A percentile compares a stretch with the other conserved stretches of the same genome.
These are phyloP conservation scores for Trissolcus japonicus DNA, from an alignment of 2,888 invertebrate species.

Conservation along the genomic window DNA sequence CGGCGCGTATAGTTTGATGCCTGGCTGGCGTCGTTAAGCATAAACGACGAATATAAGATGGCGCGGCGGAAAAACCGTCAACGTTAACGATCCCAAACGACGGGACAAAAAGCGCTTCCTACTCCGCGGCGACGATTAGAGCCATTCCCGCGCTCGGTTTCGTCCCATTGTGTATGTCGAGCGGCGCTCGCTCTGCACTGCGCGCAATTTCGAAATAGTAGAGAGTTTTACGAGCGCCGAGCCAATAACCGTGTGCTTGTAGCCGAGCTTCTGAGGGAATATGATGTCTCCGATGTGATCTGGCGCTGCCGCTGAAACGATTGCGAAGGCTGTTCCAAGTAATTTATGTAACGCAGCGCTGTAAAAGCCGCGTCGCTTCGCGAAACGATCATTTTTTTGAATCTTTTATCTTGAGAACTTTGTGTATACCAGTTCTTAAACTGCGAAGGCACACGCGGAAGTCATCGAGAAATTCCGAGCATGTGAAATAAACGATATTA, in stretches of 20 bases:
- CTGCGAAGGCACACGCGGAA: too few relatives aligned
- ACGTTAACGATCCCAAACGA: slow-evolving; percentile 51
- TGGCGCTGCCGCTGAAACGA: slow-evolving; percentile 32
- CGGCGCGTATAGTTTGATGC: background rate
- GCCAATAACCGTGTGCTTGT: slow-evolving; percentile 49
- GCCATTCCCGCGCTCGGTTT: slow-evolving; percentile 47
- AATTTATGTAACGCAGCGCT: slow-evolving; percentile 32
- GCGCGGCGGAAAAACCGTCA: slow-evolving; percentile 40
- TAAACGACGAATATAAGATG: slow-evolving; percentile 25
- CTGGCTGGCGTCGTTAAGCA: slow-evolving; percentile 9
- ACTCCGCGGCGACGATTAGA: slow-evolving; percentile 35
- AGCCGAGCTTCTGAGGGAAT: slow-evolving; percentile 43
- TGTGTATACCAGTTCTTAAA: too few relatives aligned
- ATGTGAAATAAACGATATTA: too few relatives aligned
- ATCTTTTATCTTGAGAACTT: too few relatives aligned
- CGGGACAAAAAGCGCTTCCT: slow-evolving; percentile 46
- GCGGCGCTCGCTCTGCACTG: slow-evolving; percentile 12
- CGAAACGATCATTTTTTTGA: background rate
- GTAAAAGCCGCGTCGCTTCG: background rate
- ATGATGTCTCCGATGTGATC: slow-evolving; percentile 44
- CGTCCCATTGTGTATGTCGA: slow-evolving; percentile 35
- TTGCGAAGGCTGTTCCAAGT: slow-evolving; percentile 29
- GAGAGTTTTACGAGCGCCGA: slow-evolving; percentile 45
- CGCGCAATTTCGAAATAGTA: slow-evolving; percentile 46
- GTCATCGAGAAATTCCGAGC: too few relatives aligned